phyloP scores from a whole-genome alignment of 2,113 vertebrate species.

The Isurus oxyrinchus region DNA sequence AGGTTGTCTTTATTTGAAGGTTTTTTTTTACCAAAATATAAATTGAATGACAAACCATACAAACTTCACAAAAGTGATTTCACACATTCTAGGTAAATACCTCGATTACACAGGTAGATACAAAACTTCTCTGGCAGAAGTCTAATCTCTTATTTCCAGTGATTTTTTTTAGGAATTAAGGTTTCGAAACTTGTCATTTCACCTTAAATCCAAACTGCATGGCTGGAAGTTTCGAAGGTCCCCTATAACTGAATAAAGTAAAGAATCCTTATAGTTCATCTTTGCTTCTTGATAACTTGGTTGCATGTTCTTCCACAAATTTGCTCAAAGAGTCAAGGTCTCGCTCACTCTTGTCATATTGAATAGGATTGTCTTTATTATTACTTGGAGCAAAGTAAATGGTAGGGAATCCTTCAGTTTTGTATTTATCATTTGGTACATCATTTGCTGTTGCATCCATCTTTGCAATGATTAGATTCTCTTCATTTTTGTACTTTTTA shows the following conservation, averaged over 20 bases:
- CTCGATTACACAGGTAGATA: slow-evolving; percentile 18
- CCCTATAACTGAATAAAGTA: neutral
- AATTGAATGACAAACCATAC: slow-evolving; percentile 9
- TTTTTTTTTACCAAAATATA: slow-evolving; percentile 33
- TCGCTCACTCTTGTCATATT: slow-evolving; percentile 75
- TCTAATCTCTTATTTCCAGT: neutral
- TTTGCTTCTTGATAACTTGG: slow-evolving; percentile 65
- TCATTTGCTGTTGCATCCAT: slow-evolving; percentile 93
- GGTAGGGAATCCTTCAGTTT: slow-evolving; percentile 86
- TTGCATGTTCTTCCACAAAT: slow-evolving; percentile 81
- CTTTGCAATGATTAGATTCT: slow-evolving; percentile 86
- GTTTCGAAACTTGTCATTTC: slow-evolving; percentile 11
- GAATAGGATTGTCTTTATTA: slow-evolving; percentile 80
- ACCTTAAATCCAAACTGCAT: slow-evolving; percentile 7
- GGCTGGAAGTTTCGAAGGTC: neutral
- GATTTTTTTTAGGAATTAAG: slow-evolving; percentile 12
- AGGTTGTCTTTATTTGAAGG: slow-evolving; percentile 23
- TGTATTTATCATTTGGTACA: slow-evolving; percentile 68
- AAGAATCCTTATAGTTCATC: slow-evolving; percentile 76
- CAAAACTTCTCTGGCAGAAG: neutral
- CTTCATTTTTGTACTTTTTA: slow-evolving; percentile 86
- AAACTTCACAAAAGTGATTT: slow-evolving; percentile 37
- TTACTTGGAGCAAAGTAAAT: slow-evolving; percentile 84
- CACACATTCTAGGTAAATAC: slow-evolving; percentile 24
- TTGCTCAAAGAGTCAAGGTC: slow-evolving; percentile 80